Evolutionary conservation across 1,140 invertebrate species (phyloP).

Genomic region (Melitaea cinxia): DNA sequence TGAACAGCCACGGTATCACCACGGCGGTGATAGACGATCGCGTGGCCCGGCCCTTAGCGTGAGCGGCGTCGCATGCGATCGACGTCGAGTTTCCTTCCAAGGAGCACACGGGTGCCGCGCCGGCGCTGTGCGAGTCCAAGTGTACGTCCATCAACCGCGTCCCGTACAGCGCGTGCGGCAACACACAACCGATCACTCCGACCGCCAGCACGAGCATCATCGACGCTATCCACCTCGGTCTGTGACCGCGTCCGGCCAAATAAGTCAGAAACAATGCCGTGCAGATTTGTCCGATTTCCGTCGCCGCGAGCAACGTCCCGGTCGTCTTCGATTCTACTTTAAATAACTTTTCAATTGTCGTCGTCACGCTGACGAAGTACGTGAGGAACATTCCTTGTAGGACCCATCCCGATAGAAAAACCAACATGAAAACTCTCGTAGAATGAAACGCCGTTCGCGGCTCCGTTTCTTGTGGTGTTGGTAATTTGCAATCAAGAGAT

Average conservation of each 20-base stretch:
- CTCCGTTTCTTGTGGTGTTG: conserved; percentile 40
- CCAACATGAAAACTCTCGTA: conserved; percentile 93
- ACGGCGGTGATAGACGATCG: conserved; percentile 90
- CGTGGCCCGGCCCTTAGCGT: conserved; percentile 75
- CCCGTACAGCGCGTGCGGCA: conserved; percentile 91
- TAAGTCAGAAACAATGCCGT: conserved; percentile 95
- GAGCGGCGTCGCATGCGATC: conserved; percentile 59
- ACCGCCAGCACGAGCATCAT: conserved; percentile 95
- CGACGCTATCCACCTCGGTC: conserved; percentile 97
- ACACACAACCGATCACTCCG: conserved; percentile 92
- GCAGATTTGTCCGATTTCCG: conserved; percentile 96
- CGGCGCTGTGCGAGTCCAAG: conserved; percentile 80
- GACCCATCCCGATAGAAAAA: conserved; percentile 94
- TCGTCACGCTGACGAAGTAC: conserved; percentile 98
- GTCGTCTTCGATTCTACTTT: conserved; percentile 97
- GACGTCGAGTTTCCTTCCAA: conserved; percentile 47
- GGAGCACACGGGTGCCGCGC: conserved; percentile 65
- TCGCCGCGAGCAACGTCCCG: conserved; percentile 95
- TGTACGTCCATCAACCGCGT: conserved; percentile 86
- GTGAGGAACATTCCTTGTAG: conserved; percentile 97
- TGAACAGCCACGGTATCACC: conserved; percentile 92
- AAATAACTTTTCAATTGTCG: conserved; percentile 98
- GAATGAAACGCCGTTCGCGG: conserved; percentile 86
- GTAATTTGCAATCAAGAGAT: conserved; percentile 71
- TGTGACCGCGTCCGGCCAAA: conserved; percentile 95